Evolutionary conservation across 2,888 invertebrate species (phyloP), one percentile per base, ranked within the genome.

Genomic region (Campoletis raptor): DNA sequence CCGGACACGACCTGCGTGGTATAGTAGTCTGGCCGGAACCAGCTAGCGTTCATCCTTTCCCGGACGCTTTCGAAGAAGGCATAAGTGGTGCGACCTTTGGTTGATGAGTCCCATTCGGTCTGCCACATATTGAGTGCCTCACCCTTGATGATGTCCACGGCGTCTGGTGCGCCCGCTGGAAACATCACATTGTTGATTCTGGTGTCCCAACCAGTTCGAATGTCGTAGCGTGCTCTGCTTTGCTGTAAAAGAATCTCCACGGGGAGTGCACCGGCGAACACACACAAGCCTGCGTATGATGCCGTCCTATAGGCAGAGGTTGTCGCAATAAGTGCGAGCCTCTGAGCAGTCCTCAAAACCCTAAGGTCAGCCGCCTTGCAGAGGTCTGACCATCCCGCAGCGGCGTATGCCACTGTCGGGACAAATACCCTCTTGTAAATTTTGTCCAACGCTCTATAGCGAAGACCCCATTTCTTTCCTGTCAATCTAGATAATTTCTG

Each of bases 1-100:
- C 86, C 87, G 0, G 82, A 79, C 3, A 87, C 37, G 42, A 83
- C 81, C 64, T 88, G n/a, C n/a, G 76, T 64, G 9, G 36, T 76
- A 1, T 64, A 79, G 40, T 80, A 66, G 52, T 76, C 40, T 2
- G 72, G 64, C 2, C 48, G 36, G 37, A 85, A 42, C 80, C 80
- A 86, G 5, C 52, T 12, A 3, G 37, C 69, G 0, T 42, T 9
- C 1, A 79, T n/a, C 48, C 83, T 54, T 0, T 78, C n/a, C n/a
- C n/a, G n/a, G n/a, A n/a, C 69, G 3, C 15, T 61, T 0, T 42
- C 37, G 67, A 83, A 70, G 37, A 70, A 83, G 37, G 36, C 21
- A 12, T 45, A 70, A 15, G 78, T 79, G 7, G 80, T 83, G 3
- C 21, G 45, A 37, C 76, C 76, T 24, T 40, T 76, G 0, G n/a